Evolutionary conservation across 2,113 vertebrate genomes (phyloP), one percentile per base, ranked within the genome.

Genomic region (Aplodontia rufa): DNA sequence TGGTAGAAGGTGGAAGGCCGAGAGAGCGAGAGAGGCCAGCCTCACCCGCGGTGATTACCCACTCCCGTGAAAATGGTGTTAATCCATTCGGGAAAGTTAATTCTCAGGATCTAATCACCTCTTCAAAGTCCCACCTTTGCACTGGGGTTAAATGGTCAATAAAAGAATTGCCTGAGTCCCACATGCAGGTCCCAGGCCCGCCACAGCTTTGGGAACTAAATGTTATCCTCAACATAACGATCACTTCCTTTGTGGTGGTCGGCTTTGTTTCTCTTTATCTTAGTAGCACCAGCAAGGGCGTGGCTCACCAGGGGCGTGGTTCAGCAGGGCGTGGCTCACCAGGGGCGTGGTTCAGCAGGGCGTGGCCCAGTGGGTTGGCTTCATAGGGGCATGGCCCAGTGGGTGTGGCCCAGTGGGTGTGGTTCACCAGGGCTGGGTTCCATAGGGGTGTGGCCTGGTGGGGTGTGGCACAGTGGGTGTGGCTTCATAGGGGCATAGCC

Each of bases 221-320:
- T 83, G 79, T 91, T 76, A 74, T 49, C 55, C 66, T 84, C 5
- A 78, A n/a, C 87, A 79, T 69, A 86, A 9, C 5, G 87, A 76
- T 71, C 80, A 64, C 95, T 93, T 95, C 88, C 81, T 96, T 68
- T 80, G 53, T 81, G 96, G 91, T 95, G 86, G 28, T 81, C 45
- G 13, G n/a, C 55, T 87, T 64, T 49, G 16, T 96, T 98, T 97
- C 97, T 95, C 96, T 98, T 91, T 76, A 98, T 98, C 88, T 94
- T 89, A 83, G 84, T 89, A n/a, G 47, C 97, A 97, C 97, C 90
- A 97, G 96, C 95, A 97, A 51, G 22, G 55, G 55, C 9, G 55
- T 58, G 97, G 98, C 69, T 55, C 30, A 74, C n/a, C n/a, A n/a
- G n/a, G n/a, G n/a, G n/a, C n/a, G n/a, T n/a, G n/a, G n/a, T n/a